Conservation (phyloP, 2,797 vertebrate genomes). For the Amphiprion clarkii region DNA sequence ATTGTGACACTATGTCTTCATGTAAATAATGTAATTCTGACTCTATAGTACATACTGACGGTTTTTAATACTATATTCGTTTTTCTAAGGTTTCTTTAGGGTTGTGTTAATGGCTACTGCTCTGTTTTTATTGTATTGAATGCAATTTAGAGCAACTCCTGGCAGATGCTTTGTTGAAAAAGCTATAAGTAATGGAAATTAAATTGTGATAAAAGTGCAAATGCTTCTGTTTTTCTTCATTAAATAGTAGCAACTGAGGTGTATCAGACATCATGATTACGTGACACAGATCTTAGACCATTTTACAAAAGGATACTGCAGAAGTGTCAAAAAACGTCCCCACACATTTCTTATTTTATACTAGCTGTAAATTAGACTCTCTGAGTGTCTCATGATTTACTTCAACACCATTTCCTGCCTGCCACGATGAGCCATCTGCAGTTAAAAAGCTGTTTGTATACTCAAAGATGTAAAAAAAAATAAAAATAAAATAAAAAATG, state of each 20-base stretch:
- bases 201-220: too few relatives aligned
- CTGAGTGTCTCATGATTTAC: neutral
- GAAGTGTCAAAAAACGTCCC: too few relatives aligned
- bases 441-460: neutral
- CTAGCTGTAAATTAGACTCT: too few relatives aligned
- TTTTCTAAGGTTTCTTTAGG: too few relatives aligned
- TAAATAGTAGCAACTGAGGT: neutral
- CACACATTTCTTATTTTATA: too few relatives aligned
- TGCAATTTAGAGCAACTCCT: neutral
- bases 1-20: too few relatives aligned
- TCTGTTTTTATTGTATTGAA: too few relatives aligned
- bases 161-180: neutral
- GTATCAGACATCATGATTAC: neutral
- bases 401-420: neutral
- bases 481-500: neutral
- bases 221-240: neutral
- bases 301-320: neutral
- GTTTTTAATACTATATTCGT: too few relatives aligned
- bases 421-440: too few relatives aligned
- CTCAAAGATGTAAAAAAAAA: neutral
- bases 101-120: too few relatives aligned
- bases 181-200: neutral
- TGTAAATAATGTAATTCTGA: too few relatives aligned
- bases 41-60: too few relatives aligned
- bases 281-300: neutral